phyloP scores from a whole-genome alignment of 2,888 invertebrate species.

The Frankliniella fusca region DNA sequence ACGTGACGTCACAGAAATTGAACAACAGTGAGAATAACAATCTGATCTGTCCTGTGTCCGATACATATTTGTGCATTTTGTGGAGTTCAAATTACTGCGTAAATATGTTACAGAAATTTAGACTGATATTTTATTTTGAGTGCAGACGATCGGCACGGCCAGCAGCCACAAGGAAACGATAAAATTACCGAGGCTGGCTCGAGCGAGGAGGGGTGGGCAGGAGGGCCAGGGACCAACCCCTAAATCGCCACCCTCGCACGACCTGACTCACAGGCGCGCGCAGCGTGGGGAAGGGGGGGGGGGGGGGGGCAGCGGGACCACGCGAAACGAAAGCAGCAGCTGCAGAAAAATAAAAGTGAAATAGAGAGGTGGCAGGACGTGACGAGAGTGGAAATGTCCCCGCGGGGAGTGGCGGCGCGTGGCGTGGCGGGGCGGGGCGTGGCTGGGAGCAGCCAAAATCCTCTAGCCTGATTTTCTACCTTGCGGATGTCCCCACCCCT shows the following conservation, averaged over 20 bases:
- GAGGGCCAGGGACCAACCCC: not conserved
- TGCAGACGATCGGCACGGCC: not conserved
- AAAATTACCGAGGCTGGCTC: not conserved
- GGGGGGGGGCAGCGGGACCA: not conserved
- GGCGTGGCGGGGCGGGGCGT: not conserved
- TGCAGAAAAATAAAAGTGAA: slow-evolving; percentile 19
- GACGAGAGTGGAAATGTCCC: not conserved
- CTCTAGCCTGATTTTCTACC: too few relatives aligned
- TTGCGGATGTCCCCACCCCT: not conserved
- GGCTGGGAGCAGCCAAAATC: not conserved
- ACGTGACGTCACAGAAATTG: too few relatives aligned
- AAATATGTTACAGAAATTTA: too few relatives aligned
- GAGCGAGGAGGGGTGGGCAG: not conserved
- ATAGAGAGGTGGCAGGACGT: not conserved
- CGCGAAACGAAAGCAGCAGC: slow-evolving; percentile 9
- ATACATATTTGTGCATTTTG: too few relatives aligned
- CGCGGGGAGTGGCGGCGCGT: not conserved
- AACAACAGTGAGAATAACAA: too few relatives aligned
- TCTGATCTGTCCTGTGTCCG: too few relatives aligned
- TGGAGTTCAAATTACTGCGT: too few relatives aligned
- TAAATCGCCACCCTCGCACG: not conserved
- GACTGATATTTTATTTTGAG: too few relatives aligned
- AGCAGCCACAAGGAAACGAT: not conserved
- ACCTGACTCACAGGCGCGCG: not conserved
- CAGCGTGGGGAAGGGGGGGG: not conserved